Percentiles rank a stretch among this genome's conserved stretches.
phyloP scores from a whole-genome alignment of 2,888 invertebrate species.

The Toxonevra muliebris region DNA sequence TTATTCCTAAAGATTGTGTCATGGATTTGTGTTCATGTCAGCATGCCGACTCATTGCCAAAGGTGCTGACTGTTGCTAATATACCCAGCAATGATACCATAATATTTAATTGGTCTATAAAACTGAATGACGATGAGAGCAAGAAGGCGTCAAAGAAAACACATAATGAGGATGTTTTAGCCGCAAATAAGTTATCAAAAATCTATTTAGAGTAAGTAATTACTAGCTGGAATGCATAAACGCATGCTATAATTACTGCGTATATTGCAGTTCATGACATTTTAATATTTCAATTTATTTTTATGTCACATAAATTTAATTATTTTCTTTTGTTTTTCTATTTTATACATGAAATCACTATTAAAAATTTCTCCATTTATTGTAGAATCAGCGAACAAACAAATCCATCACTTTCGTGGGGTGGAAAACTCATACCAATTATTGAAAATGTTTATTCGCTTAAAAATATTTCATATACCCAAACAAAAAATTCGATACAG shows the following conservation, averaged over 20 bases:
- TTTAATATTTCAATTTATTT: too few species aligned
- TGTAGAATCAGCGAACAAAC: conserved; percentile 54
- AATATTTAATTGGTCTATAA: conserved; percentile 50
- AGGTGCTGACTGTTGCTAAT: conserved; percentile 43
- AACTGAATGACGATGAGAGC: background rate
- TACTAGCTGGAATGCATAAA: too few species aligned
- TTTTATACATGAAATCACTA: background rate
- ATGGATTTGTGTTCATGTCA: conserved; percentile 54
- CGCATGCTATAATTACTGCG: too few species aligned
- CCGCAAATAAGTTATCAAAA: conserved; percentile 1
- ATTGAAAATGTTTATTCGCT: conserved; percentile 48
- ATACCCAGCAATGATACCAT: conserved; percentile 50
- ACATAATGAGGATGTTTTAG: background rate
- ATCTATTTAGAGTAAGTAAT: conserved; percentile 40
- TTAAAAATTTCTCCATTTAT: background rate
- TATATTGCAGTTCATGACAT: too few species aligned
- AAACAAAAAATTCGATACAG: conserved; percentile 33
- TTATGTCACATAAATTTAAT: too few species aligned
- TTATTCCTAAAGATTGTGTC: conserved; percentile 51
- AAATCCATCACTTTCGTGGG: conserved; percentile 59
- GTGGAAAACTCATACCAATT: conserved; percentile 53
- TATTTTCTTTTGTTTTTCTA: background rate
- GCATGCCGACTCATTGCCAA: conserved; percentile 47
- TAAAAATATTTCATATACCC: conserved; percentile 40
- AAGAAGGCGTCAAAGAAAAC: background rate